Conservation (phyloP, 30 jellyfish, hydroid and myxozoan genomes). For the Haliclystus octoradiatus region DNA sequence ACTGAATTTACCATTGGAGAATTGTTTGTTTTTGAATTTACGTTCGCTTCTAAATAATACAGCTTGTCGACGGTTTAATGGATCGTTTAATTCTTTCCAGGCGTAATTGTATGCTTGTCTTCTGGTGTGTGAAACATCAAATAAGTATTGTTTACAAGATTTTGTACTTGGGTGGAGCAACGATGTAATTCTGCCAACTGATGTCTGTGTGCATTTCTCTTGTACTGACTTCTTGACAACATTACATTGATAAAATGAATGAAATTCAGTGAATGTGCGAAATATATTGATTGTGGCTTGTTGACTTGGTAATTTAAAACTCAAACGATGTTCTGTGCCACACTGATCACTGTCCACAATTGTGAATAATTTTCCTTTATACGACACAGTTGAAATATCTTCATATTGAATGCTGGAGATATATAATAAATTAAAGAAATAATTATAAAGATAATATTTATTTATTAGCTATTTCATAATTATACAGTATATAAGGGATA, state of each 20-base stretch:
- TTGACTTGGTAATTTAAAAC: slow-evolving; percentile 54
- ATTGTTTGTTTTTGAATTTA: slow-evolving; percentile 6
- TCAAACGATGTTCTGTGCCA: slow-evolving; percentile 62
- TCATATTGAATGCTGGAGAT: slow-evolving; percentile 75
- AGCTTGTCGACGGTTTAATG: slow-evolving; percentile 75
- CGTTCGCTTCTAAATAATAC: slow-evolving; percentile 85
- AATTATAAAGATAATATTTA: neutral
- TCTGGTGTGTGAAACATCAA: slow-evolving; percentile 89
- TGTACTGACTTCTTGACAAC: slow-evolving; percentile 85
- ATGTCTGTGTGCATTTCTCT: slow-evolving; percentile 88
- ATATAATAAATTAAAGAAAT: too few species aligned
- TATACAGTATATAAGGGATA: too few species aligned
- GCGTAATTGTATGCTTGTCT: slow-evolving; percentile 95
- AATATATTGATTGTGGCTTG: slow-evolving; percentile 77
- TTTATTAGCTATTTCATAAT: neutral
- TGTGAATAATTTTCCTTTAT: slow-evolving; percentile 89
- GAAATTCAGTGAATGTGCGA: slow-evolving; percentile 95
- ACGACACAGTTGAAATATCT: slow-evolving; percentile 92
- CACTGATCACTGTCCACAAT: slow-evolving; percentile 73
- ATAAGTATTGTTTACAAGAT: slow-evolving; percentile 51
- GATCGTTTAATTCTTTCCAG: slow-evolving; percentile 85
- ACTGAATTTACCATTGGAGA: neutral
- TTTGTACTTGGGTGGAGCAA: slow-evolving; percentile 51
- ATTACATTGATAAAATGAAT: slow-evolving; percentile 90
- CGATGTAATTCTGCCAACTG: slow-evolving; percentile 79